These are phyloP conservation scores for Cynaeus angustus DNA, from an alignment of 2,888 invertebrate genomes.

Conservation along the genomic window DNA sequence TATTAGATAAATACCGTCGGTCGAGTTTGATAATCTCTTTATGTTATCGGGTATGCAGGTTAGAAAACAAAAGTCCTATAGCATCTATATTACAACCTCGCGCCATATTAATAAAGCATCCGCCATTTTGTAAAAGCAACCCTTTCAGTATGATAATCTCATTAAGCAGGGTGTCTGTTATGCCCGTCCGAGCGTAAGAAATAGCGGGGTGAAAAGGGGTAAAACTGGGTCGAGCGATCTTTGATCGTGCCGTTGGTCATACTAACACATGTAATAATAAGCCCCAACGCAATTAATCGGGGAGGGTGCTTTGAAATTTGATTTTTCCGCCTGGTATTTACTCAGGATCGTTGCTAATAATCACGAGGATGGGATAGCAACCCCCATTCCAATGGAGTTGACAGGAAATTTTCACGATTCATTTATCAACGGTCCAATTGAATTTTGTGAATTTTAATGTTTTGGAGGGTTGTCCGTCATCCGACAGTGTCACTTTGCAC, in stretches of 20 bases:
- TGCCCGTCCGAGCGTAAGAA: constrained; percentile 70
- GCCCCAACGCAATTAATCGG: constrained; percentile 67
- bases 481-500: constrained; percentile 48
- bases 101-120: constrained; percentile 64
- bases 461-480: constrained; percentile 48
- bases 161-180: constrained; percentile 71
- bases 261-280: constrained; percentile 57
- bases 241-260: constrained; percentile 55
- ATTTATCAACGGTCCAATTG: constrained; percentile 66
- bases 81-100: constrained; percentile 23
- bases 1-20: constrained; percentile 63
- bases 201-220: constrained; percentile 64
- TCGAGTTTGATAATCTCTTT: constrained; percentile 57
- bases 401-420: constrained; percentile 68
- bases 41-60: constrained; percentile 49
- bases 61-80: constrained; percentile 39
- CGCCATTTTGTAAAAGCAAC: constrained; percentile 70
- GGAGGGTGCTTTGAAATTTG: constrained; percentile 68
- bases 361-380: constrained; percentile 58
- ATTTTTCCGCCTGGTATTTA: constrained; percentile 67
- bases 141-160: constrained; percentile 72
- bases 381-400: constrained; percentile 66
- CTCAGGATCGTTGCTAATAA: constrained; percentile 65
- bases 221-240: constrained; percentile 57
- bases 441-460: constrained; percentile 67